Base-by-base conservation (phyloP, 2,797 vertebrate genomes). In the Erpetoichthys calabaricus region DNA sequence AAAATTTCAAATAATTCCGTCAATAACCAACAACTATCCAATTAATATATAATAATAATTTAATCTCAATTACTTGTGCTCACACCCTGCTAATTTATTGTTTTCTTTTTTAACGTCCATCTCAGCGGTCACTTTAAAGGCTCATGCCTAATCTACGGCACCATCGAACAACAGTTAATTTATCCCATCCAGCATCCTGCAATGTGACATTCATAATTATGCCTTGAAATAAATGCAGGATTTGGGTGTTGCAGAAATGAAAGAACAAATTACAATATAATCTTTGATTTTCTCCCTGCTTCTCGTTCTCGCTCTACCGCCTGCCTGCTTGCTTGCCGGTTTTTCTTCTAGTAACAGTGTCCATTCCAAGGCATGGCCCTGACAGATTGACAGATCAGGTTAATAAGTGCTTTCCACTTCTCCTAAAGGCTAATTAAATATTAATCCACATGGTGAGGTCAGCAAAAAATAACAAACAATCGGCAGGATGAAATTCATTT, bases 381-480 rank as follows among this genome's bases (percentile, higher is more conserved):
- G 91, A 92, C 91, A 92, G 93, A 91, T 94, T 91, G 91, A 92
- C 89, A 85, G 85, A 89, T 91, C 89, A 88, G 92, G 93, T 94
- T 95, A 97, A 97, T 95, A 91, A 94, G 89, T 89, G 87, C 86
- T 81, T 87, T 89, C 87, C 89, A 88, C 86, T 85, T 87, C 86
- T 93, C 90, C 90, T 88, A 86, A 88, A 95, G 89, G 92, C 92
- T 93, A 92, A 97, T 98, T 90, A 95, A 97, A 95, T 97, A 97
- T 97, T 97, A 93, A 98, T 95, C 89, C 85, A 84, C 78, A 84
- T 90, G 90, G 90, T 91, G 89, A 92, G 93, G 92, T 97, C 92
- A 97, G 92, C 92, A 91, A 88, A 82, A 73, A 88, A 94, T 82
- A 85, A 81, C 88, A 90, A 89, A 84, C 89, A 86, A 89, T 90